Percentiles rank a stretch among this genome's conserved stretches.
Evolutionary conservation across 2,797 vertebrate species (phyloP).

Genomic region (Gila robusta): DNA sequence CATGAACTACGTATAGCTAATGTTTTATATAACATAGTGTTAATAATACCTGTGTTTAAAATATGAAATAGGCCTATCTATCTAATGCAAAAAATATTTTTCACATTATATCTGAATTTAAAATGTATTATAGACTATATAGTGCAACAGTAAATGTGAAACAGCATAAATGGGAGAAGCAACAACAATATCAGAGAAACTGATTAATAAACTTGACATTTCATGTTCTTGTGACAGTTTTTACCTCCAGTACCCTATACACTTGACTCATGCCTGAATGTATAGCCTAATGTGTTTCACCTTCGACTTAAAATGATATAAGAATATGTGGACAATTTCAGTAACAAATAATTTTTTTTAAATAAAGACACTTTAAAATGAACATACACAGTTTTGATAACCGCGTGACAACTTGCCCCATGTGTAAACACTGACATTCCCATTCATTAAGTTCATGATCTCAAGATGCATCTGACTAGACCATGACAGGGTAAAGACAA

Average conservation of each 20-base stretch:
- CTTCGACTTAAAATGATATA: neutral
- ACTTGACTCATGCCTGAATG: neutral
- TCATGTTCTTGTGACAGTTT: neutral
- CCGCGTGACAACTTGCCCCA: slow-evolving; percentile 13
- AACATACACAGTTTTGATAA: neutral
- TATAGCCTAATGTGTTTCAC: neutral
- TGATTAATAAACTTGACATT: neutral
- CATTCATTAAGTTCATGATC: neutral
- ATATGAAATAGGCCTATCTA: neutral
- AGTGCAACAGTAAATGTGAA: neutral
- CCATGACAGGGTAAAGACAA: neutral
- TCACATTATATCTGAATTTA: neutral
- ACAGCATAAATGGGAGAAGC: neutral
- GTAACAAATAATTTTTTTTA: neutral
- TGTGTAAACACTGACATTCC: slow-evolving; percentile 5
- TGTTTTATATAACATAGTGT: no score
- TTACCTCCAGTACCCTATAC: neutral
- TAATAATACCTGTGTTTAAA: neutral
- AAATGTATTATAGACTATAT: neutral
- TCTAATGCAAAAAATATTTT: neutral
- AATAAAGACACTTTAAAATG: neutral
- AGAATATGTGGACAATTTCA: neutral
- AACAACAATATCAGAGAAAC: neutral
- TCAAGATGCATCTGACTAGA: neutral
- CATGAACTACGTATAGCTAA: neutral